Conservation (phyloP, 2,113 vertebrate species). For the Mustela lutreola region DNA sequence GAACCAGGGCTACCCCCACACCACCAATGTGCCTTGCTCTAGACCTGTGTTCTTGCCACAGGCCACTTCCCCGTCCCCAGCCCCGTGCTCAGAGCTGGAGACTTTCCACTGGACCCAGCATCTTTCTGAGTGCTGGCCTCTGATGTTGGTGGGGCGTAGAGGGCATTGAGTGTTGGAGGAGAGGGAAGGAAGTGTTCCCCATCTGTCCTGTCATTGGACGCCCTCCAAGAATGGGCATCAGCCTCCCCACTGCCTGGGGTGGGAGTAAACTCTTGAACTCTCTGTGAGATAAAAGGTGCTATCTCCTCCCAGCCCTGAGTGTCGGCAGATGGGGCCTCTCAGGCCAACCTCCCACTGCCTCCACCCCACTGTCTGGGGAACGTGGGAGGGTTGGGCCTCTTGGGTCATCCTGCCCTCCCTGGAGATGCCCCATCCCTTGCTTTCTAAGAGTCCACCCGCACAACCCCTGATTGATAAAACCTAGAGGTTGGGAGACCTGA, state of each 20-base stretch:
- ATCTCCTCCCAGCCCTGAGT: conserved; percentile 79
- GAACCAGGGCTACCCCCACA: neutral
- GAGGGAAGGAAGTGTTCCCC: conserved; percentile 49
- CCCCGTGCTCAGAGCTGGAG: neutral
- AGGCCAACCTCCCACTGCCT: conserved; percentile 53
- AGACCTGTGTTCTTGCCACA: neutral
- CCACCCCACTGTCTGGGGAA: neutral
- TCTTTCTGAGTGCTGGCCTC: neutral
- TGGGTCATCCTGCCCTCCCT: neutral
- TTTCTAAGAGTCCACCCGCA: neutral
- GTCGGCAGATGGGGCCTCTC: conserved; percentile 72
- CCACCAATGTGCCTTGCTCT: neutral
- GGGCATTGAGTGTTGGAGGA: neutral
- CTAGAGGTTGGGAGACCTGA: neutral
- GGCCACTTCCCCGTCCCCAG: accelerated
- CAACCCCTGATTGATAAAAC: neutral
- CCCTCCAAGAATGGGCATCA: conserved; percentile 70
- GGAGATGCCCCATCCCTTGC: neutral
- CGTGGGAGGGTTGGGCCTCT: neutral
- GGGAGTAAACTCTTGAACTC: conserved; percentile 81
- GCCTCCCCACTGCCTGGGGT: conserved; percentile 44
- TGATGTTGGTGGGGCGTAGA: neutral
- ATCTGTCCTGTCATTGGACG: conserved; percentile 60
- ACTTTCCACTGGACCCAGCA: neutral
- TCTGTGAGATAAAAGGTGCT: conserved; percentile 76